A percentile compares a stretch with the other conserved stretches of the same genome.
phyloP scores from a whole-genome alignment of 2,888 invertebrate species.

The Heliconius charithonia region DNA sequence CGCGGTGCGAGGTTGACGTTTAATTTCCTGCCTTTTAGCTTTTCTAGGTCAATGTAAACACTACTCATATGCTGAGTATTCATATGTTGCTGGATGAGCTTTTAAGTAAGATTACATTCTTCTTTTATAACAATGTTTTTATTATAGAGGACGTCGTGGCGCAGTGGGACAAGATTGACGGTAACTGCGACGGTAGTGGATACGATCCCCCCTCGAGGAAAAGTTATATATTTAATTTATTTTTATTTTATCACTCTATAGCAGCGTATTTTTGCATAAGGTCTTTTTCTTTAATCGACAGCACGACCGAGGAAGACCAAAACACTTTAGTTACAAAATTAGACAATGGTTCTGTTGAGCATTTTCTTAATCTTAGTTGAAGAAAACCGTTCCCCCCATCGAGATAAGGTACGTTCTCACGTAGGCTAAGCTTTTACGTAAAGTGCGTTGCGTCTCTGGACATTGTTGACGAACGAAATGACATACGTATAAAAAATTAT shows the following conservation, averaged over 20 bases:
- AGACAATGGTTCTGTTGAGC: not conserved
- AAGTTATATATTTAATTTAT: not conserved
- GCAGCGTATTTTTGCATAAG: too few species aligned
- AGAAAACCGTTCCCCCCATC: not conserved
- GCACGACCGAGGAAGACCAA: not conserved
- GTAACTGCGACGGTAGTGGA: not conserved
- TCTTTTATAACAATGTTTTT: not conserved
- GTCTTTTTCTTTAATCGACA: not conserved
- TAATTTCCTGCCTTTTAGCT: conserved; percentile 44
- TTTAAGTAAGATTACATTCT: conserved; percentile 14
- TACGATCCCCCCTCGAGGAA: not conserved
- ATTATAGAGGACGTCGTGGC: not conserved
- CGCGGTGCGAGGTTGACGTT: conserved; percentile 42
- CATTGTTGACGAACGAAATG: not conserved
- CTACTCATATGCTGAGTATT: not conserved
- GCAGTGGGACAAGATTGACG: not conserved
- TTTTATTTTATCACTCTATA: too few species aligned
- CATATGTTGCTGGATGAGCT: conserved; percentile 1
- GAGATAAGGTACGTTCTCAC: conserved; percentile 30
- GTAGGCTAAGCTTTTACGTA: conserved; percentile 22
- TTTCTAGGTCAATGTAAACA: conserved; percentile 43
- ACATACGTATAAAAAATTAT: not conserved
- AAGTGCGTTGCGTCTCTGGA: conserved; percentile 11
- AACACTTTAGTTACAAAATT: not conserved
- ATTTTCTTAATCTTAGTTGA: conserved; percentile 22